A percentile compares a stretch with the other conserved stretches of the same genome.
These are phyloP conservation scores for Neuroterus valhalla DNA, from an alignment of 1,140 invertebrate genomes.

Conservation along the genomic window DNA sequence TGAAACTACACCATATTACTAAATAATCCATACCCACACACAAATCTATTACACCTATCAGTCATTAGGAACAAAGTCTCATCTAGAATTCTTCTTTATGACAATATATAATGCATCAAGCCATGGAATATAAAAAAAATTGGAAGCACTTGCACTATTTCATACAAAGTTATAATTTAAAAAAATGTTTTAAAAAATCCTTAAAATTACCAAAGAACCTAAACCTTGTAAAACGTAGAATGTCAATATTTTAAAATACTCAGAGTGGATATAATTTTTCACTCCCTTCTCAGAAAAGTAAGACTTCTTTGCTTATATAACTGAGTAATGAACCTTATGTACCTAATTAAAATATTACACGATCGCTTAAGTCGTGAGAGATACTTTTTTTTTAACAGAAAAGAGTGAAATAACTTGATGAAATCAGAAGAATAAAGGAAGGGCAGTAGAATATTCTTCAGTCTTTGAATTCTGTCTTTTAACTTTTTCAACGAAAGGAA, in stretches of 20 bases:
- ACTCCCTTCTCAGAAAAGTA: too few species aligned
- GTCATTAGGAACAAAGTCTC: too few species aligned
- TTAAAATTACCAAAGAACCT: slow-evolving; percentile 26
- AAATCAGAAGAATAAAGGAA: background rate
- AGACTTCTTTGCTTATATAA: too few species aligned
- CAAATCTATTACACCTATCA: too few species aligned
- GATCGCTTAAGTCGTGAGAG: background rate
- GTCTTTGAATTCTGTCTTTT: background rate
- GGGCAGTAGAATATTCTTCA: background rate
- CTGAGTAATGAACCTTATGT: too few species aligned
- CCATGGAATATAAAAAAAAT: too few species aligned
- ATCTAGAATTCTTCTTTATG: too few species aligned
- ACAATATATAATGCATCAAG: too few species aligned
- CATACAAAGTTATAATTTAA: background rate
- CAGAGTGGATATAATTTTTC: background rate
- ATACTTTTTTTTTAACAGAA: background rate
- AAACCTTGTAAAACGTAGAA: slow-evolving; percentile 14
- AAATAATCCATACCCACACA: too few species aligned
- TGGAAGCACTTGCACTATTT: too few species aligned
- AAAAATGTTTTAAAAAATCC: slow-evolving; percentile 1
- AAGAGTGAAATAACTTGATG: background rate
- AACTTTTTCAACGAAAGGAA: slow-evolving; percentile 31
- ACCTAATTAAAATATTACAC: too few species aligned
- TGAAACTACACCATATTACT: too few species aligned
- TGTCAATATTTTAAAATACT: background rate